phyloP scores from a whole-genome alignment of 2,797 vertebrate genomes.

The Trachops cirrhosus region DNA sequence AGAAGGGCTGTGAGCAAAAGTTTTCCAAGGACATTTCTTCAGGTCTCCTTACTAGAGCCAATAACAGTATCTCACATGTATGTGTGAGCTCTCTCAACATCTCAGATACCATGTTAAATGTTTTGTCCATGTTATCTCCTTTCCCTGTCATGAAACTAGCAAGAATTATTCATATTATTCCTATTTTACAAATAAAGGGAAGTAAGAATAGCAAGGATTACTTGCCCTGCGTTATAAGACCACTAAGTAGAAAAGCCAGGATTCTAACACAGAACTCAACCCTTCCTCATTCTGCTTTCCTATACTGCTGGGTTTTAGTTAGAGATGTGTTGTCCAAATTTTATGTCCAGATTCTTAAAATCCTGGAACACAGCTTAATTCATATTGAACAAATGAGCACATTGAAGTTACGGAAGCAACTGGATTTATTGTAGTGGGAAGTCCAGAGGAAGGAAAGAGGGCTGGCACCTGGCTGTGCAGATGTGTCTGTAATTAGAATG shows the following conservation, averaged over 20 bases:
- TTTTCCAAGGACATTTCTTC: neutral
- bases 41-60: neutral
- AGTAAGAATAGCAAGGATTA: neutral
- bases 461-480: neutral
- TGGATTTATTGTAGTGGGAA: neutral
- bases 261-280: neutral
- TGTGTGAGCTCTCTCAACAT: neutral
- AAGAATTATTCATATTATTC: neutral
- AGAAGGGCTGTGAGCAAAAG: neutral
- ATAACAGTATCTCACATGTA: neutral
- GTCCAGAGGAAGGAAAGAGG: neutral
- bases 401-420: neutral
- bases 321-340: neutral
- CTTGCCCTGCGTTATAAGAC: neutral
- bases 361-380: neutral
- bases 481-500: neutral
- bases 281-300: neutral
- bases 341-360: neutral
- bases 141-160: neutral
- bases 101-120: neutral
- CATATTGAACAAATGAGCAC: neutral
- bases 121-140: neutral
- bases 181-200: neutral
- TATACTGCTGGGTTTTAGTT: neutral
- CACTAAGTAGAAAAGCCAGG: neutral